Conservation (phyloP, 1,140 invertebrate species). For the Varroa destructor region DNA sequence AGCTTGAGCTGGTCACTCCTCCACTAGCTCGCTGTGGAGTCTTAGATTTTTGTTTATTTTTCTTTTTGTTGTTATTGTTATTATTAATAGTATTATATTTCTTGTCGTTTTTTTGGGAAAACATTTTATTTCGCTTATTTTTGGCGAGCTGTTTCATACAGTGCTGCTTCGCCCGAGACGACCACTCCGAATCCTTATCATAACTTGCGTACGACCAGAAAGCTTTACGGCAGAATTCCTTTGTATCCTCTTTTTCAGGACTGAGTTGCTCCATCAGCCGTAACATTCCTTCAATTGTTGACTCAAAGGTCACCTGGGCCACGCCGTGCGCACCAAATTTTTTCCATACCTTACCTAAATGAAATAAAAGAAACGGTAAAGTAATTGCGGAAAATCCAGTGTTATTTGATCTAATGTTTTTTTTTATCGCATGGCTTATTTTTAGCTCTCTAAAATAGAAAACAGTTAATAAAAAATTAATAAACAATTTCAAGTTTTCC, state of each 20-base stretch:
- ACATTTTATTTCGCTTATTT: too few relatives aligned
- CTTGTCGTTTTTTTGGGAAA: too few relatives aligned
- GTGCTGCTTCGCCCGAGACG: neutral
- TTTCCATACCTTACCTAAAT: conserved; percentile 17
- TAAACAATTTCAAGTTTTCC: too few relatives aligned
- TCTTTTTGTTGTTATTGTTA: too few relatives aligned
- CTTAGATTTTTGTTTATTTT: too few relatives aligned
- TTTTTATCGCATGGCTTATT: too few relatives aligned
- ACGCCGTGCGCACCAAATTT: neutral
- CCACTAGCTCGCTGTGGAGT: too few relatives aligned
- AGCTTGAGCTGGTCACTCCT: too few relatives aligned
- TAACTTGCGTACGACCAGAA: conserved; percentile 14
- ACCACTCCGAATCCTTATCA: neutral
- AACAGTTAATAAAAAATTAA: too few relatives aligned
- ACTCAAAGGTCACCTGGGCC: neutral
- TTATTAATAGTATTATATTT: too few relatives aligned
- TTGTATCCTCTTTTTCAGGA: neutral
- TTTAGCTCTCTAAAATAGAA: too few relatives aligned
- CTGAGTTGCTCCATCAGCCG: neutral
- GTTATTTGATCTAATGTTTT: too few relatives aligned
- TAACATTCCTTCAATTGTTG: neutral
- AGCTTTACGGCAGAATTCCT: conserved; percentile 15
- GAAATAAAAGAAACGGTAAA: neutral
- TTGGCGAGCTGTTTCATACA: neutral
- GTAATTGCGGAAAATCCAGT: neutral